Evolutionary conservation across 1,140 invertebrate species (phyloP), one percentile per base, ranked within the genome.

Genomic region (Andrena cerasifolii): DNA sequence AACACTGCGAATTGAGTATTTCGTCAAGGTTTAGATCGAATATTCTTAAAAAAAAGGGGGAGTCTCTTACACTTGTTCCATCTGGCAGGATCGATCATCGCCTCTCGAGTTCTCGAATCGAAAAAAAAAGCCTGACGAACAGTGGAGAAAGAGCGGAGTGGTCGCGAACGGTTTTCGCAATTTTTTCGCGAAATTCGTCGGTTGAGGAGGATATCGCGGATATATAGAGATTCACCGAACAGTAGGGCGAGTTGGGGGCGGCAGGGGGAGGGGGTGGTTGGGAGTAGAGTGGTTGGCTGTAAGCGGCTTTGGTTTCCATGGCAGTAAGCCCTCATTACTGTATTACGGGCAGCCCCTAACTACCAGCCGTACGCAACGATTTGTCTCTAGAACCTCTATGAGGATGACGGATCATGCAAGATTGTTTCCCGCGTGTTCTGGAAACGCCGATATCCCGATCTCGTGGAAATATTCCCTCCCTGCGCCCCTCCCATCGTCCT

Each of bases 291-390:
- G 91, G 91, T 90, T 90, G 91, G 88, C 87, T 89, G 88, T 93
- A 93, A 93, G 91, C 91, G 89, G 92, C 90, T 93, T 93, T 92
- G 90, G 92, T 93, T 93, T 92, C 92, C 91, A 93, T 93, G 91
- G 91, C 91, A 93, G 91, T 92, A 92, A 93, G 91, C 90, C 89
- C 91, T 93, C 91, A 92, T 93, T 93, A 93, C 90, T 92, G 91
- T 90, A 93, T 93, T 93, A 93, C 90, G 88, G 89, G 87, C 86
- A 89, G 87, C 90, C 91, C 88, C 90, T 89, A 91, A 93, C 91
- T 92, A 91, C 88, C 89, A 88, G 86, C 88, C 86, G 87, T 91
- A 90, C 88, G 87, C 88, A 88, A 89, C 89, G 87, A 87, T 89
- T 88, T 90, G 87, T 86, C 83, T 87, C 87, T 79, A 84, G 85